phyloP scores from a whole-genome alignment of 2,888 invertebrate genomes.

The Neelides folsomi region DNA sequence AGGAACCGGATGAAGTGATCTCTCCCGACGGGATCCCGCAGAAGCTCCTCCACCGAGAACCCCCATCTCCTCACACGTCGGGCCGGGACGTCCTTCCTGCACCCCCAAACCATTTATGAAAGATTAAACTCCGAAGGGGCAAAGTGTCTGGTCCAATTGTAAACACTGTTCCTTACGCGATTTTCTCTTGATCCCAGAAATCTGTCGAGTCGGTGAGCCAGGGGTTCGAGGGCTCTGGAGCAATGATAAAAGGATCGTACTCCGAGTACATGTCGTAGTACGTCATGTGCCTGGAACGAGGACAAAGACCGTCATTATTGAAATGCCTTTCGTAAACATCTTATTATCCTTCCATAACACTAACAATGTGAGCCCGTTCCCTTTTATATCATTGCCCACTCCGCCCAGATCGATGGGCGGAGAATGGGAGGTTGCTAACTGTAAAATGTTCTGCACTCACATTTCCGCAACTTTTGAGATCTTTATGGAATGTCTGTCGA shows the following conservation, averaged over 20 bases:
- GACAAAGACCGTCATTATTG: constrained; percentile 3
- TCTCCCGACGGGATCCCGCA: constrained; percentile 85
- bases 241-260: constrained; percentile 87
- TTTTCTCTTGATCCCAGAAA: constrained; percentile 93
- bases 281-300: constrained; percentile 55
- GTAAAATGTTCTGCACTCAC: constrained; percentile 46
- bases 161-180: constrained; percentile 57
- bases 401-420: too few relatives aligned
- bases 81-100: constrained; percentile 78
- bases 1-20: constrained; percentile 94
- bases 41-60: constrained; percentile 84
- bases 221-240: constrained; percentile 88
- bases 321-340: neutral
- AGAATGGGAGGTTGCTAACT: too few relatives aligned
- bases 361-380: too few relatives aligned
- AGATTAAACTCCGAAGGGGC: neutral
- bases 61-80: constrained; percentile 93
- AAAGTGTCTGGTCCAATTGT: neutral
- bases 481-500: constrained; percentile 76
- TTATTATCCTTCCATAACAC: too few relatives aligned
- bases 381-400: too few relatives aligned
- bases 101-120: constrained; percentile 10
- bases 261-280: constrained; percentile 93
- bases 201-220: constrained; percentile 94
- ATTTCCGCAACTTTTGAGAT: constrained; percentile 89